Conservation (phyloP, 2,113 vertebrate genomes). For the Saccopteryx bilineata region DNA sequence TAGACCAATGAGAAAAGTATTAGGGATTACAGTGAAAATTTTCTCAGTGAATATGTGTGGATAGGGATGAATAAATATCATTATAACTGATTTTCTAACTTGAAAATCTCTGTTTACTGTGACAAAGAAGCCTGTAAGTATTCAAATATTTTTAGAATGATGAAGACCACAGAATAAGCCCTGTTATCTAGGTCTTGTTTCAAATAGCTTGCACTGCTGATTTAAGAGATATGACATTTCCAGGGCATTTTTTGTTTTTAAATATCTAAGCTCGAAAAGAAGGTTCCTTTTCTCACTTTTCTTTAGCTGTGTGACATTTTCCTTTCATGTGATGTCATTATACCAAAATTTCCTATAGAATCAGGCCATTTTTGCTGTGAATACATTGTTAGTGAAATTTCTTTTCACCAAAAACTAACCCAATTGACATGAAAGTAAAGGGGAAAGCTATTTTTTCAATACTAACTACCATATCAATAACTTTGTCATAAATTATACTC, state of each 20-base stretch:
- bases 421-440: background rate
- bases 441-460: background rate
- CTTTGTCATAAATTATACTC: background rate
- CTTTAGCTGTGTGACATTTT: background rate
- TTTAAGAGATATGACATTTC: background rate
- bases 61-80: background rate
- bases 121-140: constrained; percentile 14
- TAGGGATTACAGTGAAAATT: background rate
- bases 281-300: background rate
- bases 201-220: background rate
- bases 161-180: background rate
- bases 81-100: background rate
- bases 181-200: background rate
- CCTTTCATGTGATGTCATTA: background rate
- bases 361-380: background rate
- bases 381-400: constrained; percentile 5
- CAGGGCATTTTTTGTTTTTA: background rate
- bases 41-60: background rate
- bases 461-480: background rate
- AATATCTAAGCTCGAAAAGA: background rate
- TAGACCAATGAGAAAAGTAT: background rate
- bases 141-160: constrained; percentile 40
- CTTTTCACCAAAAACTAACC: background rate
- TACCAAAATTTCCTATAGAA: background rate
- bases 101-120: constrained; percentile 34